Conservation (phyloP, 2,888 invertebrate species). For the Platerodrilus igneus region DNA sequence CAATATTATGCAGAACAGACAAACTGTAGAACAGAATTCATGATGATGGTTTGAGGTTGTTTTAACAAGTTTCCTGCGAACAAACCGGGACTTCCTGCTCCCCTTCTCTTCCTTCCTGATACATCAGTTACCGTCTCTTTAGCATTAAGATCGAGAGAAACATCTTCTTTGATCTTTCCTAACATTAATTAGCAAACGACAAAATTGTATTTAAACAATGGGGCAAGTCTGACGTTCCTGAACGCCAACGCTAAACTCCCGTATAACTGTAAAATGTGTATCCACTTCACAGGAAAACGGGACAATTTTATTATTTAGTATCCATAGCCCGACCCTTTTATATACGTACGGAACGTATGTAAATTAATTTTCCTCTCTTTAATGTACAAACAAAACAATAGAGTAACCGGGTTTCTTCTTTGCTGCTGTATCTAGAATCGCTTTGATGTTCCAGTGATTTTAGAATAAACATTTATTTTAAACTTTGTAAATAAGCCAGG, state of each 20-base stretch:
- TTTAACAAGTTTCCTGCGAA: conserved; percentile 33
- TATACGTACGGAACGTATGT: no score
- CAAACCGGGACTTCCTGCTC: conserved; percentile 24
- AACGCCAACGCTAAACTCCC: no score
- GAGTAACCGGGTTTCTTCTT: no score
- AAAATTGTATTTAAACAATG: conserved; percentile 60
- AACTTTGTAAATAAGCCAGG: conserved; percentile 40
- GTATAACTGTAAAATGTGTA: no score
- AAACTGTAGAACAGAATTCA: conserved; percentile 24
- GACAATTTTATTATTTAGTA: no score
- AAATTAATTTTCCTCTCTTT: no score
- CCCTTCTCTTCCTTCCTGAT: no score
- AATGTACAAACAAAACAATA: no score
- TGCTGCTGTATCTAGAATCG: no score
- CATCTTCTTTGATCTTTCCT: conserved; percentile 54
- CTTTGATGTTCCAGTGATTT: conserved; percentile 38
- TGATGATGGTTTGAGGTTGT: conserved; percentile 31
- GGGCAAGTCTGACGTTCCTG: conserved; percentile 36
- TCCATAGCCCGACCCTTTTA: no score
- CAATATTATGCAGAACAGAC: conserved; percentile 30
- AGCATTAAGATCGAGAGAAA: conserved; percentile 52
- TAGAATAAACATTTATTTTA: conserved; percentile 43
- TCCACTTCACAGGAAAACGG: no score
- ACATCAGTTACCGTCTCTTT: conserved; percentile 44
- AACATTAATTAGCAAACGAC: conserved; percentile 59